These are phyloP conservation scores for Phyllostomus hastatus DNA, from an alignment of 2,113 vertebrate genomes.

Conservation along the genomic window DNA sequence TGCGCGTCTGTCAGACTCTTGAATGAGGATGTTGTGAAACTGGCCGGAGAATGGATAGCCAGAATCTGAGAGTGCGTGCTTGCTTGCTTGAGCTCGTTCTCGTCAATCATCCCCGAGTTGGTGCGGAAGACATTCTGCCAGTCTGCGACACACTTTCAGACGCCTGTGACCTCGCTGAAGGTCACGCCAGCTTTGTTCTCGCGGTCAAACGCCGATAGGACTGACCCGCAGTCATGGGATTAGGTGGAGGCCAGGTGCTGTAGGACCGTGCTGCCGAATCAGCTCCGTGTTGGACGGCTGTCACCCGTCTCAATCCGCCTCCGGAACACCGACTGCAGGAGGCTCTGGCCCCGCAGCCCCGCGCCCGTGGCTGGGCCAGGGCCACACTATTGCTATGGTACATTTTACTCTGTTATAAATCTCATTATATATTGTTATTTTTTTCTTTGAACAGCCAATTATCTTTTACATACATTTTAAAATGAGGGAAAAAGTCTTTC, in stretches of 20 bases:
- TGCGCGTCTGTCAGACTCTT: conserved; percentile 96
- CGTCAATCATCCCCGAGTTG: conserved; percentile 97
- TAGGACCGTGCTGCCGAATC: neutral
- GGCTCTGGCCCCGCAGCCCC: neutral
- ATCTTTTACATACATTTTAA: neutral
- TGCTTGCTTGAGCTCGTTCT: conserved; percentile 68
- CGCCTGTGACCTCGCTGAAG: conserved; percentile 95
- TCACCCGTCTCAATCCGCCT: neutral
- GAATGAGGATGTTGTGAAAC: conserved; percentile 93
- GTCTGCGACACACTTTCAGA: conserved; percentile 98
- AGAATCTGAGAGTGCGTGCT: conserved; percentile 96
- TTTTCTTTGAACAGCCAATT: neutral
- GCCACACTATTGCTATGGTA: neutral
- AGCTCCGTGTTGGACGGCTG: neutral
- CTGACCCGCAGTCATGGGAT: neutral
- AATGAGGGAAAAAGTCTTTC: neutral
- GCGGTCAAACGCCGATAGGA: conserved; percentile 90
- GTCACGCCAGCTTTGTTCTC: conserved; percentile 97
- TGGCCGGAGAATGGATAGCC: conserved; percentile 96
- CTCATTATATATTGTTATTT: neutral
- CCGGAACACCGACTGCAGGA: neutral
- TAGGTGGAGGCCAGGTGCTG: neutral
- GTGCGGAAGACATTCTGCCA: conserved; percentile 98
- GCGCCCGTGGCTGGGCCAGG: neutral
- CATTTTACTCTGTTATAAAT: neutral